These are phyloP conservation scores for Lithobates pipiens DNA, from an alignment of 2,797 vertebrate species.

Conservation along the genomic window DNA sequence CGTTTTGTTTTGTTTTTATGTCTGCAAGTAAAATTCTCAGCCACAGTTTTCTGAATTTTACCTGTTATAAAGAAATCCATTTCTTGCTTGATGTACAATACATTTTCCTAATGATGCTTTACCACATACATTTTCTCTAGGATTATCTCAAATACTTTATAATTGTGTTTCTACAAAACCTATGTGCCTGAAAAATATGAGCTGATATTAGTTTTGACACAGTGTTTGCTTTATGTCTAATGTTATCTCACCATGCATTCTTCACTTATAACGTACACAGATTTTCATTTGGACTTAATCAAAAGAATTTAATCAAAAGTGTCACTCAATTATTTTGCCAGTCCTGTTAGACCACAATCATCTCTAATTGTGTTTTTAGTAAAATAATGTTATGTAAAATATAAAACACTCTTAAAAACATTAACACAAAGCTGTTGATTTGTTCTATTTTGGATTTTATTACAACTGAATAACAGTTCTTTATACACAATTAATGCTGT, in stretches of 20 bases:
- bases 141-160: conserved; percentile 65
- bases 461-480: not conserved
- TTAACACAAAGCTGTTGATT: not conserved
- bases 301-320: conserved; percentile 77
- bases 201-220: conserved; percentile 89
- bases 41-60: not conserved
- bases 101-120: conserved; percentile 25
- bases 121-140: conserved; percentile 41
- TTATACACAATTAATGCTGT: not conserved
- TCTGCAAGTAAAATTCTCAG: no score
- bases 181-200: conserved; percentile 88
- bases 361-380: conserved; percentile 64
- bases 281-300: conserved; percentile 86
- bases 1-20: no score
- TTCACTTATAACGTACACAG: conserved; percentile 87
- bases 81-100: not conserved
- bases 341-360: conserved; percentile 72
- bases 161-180: conserved; percentile 81
- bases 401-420: not conserved
- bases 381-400: conserved; percentile 65
- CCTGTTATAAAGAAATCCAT: conserved; percentile 1
- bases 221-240: conserved; percentile 92
- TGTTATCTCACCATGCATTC: conserved; percentile 88
- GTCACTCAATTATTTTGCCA: conserved; percentile 71
- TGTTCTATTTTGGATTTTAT: not conserved